phyloP scores from a whole-genome alignment of 1,140 invertebrate species.

The Popillia japonica region DNA sequence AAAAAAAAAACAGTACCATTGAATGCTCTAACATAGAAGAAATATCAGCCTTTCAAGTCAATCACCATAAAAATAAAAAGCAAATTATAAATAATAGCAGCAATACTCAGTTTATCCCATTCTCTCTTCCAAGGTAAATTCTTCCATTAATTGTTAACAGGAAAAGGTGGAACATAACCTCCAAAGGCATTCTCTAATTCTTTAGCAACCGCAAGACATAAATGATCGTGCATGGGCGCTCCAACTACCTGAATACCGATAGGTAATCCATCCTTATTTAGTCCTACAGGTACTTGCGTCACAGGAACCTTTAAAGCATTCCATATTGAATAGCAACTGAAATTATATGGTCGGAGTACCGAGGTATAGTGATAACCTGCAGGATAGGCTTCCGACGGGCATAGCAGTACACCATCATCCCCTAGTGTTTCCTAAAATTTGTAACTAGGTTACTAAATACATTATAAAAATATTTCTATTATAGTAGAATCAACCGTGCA shows the following conservation, averaged over 20 bases:
- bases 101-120: too few species aligned
- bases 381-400: constrained; percentile 82
- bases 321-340: constrained; percentile 88
- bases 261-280: constrained; percentile 77
- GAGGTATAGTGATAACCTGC: constrained; percentile 87
- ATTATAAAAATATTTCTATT: too few species aligned
- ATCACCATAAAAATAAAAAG: neutral
- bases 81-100: neutral
- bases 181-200: constrained; percentile 84
- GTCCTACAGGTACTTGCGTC: constrained; percentile 83
- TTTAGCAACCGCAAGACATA: constrained; percentile 83
- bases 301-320: constrained; percentile 86
- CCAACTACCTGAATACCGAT: constrained; percentile 85
- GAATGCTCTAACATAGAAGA: too few species aligned
- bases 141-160: neutral
- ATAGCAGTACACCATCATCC: constrained; percentile 84
- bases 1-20: too few species aligned
- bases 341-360: constrained; percentile 84
- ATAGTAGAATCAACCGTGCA: too few species aligned
- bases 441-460: neutral
- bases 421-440: constrained; percentile 72
- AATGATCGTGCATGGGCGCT: constrained; percentile 77
- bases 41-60: too few species aligned
- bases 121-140: neutral
- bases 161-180: constrained; percentile 65